Evolutionary conservation across 2,888 invertebrate genomes (phyloP).

Genomic region (Dinocampus coccinellae): DNA sequence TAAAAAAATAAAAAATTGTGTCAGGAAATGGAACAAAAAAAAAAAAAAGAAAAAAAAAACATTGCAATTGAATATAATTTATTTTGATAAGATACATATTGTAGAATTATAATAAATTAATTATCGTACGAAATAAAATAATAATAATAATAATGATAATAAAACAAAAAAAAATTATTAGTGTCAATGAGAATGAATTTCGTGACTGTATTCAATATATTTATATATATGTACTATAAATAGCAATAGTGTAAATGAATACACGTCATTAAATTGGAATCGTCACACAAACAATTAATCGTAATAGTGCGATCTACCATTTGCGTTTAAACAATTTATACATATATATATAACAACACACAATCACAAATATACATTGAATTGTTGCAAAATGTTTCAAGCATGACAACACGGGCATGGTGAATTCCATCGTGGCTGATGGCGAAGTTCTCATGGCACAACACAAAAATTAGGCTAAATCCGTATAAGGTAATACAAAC

Average conservation of each 20-base stretch:
- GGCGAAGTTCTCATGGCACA: conserved; percentile 41
- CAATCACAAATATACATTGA: neutral
- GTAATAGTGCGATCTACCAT: neutral
- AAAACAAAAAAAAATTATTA: too few relatives aligned
- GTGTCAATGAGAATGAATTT: too few relatives aligned
- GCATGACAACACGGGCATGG: neutral
- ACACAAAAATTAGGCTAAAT: conserved; percentile 53
- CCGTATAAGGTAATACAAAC: conserved; percentile 49
- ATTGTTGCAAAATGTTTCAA: conserved; percentile 17
- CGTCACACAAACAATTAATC: neutral
- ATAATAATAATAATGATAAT: too few relatives aligned
- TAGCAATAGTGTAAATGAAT: neutral
- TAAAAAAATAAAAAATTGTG: too few relatives aligned
- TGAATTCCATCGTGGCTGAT: neutral
- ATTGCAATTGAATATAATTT: too few relatives aligned
- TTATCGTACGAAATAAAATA: too few relatives aligned
- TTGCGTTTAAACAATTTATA: neutral
- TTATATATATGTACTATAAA: neutral
- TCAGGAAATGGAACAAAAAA: neutral
- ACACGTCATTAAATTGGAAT: conserved; percentile 3
- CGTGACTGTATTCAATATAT: neutral
- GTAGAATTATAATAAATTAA: too few relatives aligned
- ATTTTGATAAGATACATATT: too few relatives aligned
- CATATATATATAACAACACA: conserved; percentile 3
- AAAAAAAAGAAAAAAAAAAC: conserved; percentile 14